Evolutionary conservation across 2,888 invertebrate genomes (phyloP).

Genomic region (Cabera pusaria): DNA sequence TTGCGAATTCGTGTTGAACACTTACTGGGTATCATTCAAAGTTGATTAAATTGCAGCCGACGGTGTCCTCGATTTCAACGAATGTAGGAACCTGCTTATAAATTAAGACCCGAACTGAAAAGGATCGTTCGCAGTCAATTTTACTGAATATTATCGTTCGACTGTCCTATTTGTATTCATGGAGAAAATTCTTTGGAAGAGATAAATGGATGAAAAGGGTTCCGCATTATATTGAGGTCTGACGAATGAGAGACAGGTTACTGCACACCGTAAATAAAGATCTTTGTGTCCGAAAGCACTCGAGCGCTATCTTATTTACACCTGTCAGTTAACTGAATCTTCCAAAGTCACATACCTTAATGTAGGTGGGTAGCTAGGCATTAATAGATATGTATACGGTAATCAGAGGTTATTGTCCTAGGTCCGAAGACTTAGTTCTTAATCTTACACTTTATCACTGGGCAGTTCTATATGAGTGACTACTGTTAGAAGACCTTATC

Average conservation of each 20-base stretch:
- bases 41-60: constrained; percentile 3
- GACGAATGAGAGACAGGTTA: constrained; percentile 51
- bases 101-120: constrained; percentile 36
- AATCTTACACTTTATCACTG: too few species aligned
- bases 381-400: too few species aligned
- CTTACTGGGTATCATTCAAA: constrained; percentile 1
- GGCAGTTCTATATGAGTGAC: too few species aligned
- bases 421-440: too few species aligned
- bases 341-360: too few species aligned
- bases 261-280: constrained; percentile 23
- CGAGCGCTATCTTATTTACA: too few species aligned
- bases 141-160: constrained; percentile 59
- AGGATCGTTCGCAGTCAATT: constrained; percentile 57
- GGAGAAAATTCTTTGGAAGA: constrained; percentile 63
- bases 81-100: constrained; percentile 10
- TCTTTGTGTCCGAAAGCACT: constrained; percentile 7
- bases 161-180: constrained; percentile 66
- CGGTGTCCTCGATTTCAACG: neutral
- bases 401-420: too few species aligned
- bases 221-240: constrained; percentile 54
- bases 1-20: constrained; percentile 4
- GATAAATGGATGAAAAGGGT: constrained; percentile 63
- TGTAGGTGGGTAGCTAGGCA: too few species aligned
- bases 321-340: too few species aligned
- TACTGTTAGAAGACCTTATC: too few species aligned